Evolutionary conservation across 2,797 vertebrate species (phyloP).

Genomic region (Paguma larvata): DNA sequence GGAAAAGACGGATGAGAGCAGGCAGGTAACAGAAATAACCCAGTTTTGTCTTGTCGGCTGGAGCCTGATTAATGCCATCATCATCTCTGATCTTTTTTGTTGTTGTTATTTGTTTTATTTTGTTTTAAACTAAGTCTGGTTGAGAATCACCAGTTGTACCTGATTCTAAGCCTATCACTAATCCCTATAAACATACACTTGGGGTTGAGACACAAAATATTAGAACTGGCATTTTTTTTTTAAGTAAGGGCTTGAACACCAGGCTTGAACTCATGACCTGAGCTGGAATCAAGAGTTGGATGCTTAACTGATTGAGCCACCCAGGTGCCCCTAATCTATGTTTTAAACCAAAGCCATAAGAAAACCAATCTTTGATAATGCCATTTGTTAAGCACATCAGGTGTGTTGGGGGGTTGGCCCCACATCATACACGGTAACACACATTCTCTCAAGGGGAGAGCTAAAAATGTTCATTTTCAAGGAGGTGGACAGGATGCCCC

Average conservation of each 20-base stretch:
- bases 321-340: not conserved
- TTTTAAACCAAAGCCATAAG: not conserved
- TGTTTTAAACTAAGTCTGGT: not conserved
- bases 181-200: rapidly evolving
- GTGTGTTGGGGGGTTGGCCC: no score
- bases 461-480: not conserved
- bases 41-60: not conserved
- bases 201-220: not conserved
- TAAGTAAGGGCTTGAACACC: no score
- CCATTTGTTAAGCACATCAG: not conserved
- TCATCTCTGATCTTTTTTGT: not conserved
- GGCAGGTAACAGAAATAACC: no score
- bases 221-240: no score
- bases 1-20: not conserved
- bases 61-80: not conserved
- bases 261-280: no score
- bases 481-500: not conserved
- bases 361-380: not conserved
- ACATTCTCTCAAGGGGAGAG: not conserved
- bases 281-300: no score
- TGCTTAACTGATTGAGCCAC: no score
- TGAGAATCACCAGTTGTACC: not conserved
- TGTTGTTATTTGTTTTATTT: not conserved
- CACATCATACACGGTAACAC: rapidly evolving
- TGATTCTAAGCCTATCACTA: not conserved